A percentile compares a stretch with the other conserved stretches of the same genome.
phyloP scores from a whole-genome alignment of 2,113 vertebrate genomes.

The Mesoclemmys tuberculata region DNA sequence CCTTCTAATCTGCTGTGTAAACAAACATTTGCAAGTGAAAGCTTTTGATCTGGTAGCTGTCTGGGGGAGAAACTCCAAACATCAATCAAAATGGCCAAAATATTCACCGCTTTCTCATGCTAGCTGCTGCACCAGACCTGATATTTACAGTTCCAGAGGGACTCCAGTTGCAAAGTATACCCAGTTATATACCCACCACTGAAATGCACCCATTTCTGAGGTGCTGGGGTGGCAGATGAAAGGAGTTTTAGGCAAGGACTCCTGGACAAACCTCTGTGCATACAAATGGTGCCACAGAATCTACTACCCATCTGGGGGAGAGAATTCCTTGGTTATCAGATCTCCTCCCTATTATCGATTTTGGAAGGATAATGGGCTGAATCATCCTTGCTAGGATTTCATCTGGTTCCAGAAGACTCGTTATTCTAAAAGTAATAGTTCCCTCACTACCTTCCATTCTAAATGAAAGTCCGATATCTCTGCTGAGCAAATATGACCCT shows the following conservation, averaged over 20 bases:
- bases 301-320: neutral
- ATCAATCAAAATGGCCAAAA: neutral
- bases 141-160: neutral
- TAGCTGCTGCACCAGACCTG: neutral
- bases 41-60: neutral
- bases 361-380: neutral
- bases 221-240: rapidly evolving
- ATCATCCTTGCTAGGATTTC: neutral
- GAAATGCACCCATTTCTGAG: neutral
- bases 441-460: neutral
- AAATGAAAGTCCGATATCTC: neutral
- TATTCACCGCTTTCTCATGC: rapidly evolving
- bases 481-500: neutral
- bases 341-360: neutral
- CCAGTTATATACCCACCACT: rapidly evolving
- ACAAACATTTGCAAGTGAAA: neutral
- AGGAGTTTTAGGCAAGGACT: neutral
- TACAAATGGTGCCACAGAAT: neutral
- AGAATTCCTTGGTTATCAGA: neutral
- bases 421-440: neutral
- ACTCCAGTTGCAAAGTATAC: neutral
- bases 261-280: rapidly evolving
- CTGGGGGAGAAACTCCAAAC: neutral
- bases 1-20: neutral
- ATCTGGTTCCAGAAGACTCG: neutral